Evolutionary conservation across 2,113 vertebrate species (phyloP).

Genomic region (Neoarius graeffei): DNA sequence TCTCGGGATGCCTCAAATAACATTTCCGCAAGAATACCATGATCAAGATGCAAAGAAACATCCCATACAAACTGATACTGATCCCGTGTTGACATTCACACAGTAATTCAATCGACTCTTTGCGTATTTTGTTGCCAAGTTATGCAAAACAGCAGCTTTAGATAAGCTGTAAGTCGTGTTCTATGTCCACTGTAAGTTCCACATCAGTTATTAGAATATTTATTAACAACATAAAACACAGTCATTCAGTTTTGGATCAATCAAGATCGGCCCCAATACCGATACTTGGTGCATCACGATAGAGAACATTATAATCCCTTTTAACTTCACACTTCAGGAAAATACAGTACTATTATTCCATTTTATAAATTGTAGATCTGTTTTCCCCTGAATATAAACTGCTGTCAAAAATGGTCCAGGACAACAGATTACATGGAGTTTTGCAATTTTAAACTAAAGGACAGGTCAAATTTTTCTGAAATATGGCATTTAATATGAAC

Average conservation of each 20-base stretch:
- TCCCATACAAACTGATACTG: too few species aligned
- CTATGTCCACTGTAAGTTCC: neutral
- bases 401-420: too few species aligned
- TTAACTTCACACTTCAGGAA: neutral
- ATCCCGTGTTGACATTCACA: too few species aligned
- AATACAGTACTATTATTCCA: neutral
- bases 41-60: too few species aligned
- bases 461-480: neutral
- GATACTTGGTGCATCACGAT: neutral
- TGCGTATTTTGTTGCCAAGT: too few species aligned
- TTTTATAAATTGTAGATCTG: neutral
- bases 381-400: neutral
- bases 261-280: neutral
- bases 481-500: neutral
- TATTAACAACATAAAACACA: neutral
- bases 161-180: neutral
- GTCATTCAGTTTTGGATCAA: neutral
- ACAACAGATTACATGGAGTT: too few species aligned
- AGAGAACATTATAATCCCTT: neutral
- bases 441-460: neutral
- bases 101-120: too few species aligned
- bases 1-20: too few species aligned
- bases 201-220: neutral
- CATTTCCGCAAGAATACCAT: too few species aligned
- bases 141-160: too few species aligned